These are phyloP conservation scores for Acrossocheilus fasciatus DNA, from an alignment of 2,797 vertebrate species.

Conservation along the genomic window DNA sequence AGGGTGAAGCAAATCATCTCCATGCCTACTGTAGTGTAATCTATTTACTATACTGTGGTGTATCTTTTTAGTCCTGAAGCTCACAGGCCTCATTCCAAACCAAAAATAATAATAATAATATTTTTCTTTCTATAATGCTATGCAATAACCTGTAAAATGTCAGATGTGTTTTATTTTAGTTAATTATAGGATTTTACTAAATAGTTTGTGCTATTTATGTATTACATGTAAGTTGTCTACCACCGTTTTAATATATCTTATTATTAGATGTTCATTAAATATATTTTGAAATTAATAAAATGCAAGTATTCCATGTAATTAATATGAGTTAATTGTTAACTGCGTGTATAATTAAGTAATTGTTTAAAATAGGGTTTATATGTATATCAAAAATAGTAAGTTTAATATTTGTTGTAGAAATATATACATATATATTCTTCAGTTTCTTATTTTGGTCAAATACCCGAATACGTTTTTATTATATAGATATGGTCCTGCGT, in stretches of 20 bases:
- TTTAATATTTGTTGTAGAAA: not conserved
- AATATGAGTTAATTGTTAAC: not conserved
- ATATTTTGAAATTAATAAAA: not conserved
- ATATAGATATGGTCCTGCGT: not conserved
- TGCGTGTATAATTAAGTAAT: no score
- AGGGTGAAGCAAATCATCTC: slow-evolving; percentile 9
- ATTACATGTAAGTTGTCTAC: not conserved
- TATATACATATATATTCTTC: not conserved
- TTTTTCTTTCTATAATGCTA: not conserved
- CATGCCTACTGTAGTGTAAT: not conserved
- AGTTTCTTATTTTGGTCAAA: not conserved
- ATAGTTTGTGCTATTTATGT: not conserved
- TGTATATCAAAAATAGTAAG: not conserved
- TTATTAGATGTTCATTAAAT: not conserved
- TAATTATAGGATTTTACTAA: not conserved
- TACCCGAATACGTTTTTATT: not conserved
- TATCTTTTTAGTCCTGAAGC: not conserved
- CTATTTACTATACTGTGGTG: not conserved
- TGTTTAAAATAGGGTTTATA: not conserved
- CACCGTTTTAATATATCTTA: not conserved
- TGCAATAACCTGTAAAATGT: not conserved
- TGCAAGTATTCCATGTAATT: not conserved
- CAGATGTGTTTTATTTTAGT: not conserved
- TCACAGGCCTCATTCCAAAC: not conserved
- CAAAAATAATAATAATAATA: not conserved